phyloP scores from a whole-genome alignment of 1,140 invertebrate species.

The Drosophila pectinifera region DNA sequence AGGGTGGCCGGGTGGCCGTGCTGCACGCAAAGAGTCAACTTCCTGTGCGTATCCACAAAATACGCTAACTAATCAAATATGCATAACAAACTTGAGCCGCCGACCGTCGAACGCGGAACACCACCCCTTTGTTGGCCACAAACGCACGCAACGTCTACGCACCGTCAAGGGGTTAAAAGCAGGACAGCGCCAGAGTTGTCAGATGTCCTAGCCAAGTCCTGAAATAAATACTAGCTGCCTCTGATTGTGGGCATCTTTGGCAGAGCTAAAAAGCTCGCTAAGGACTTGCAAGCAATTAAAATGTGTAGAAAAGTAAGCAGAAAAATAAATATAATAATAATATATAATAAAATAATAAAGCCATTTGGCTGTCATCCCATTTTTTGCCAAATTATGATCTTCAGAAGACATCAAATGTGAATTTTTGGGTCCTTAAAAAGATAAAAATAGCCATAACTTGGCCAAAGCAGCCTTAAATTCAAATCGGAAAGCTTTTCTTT shows the following conservation, averaged over 20 bases:
- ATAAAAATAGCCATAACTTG: no score
- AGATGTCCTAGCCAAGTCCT: not conserved
- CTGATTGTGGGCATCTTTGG: not conserved
- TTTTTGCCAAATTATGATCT: no score
- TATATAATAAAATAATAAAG: no score
- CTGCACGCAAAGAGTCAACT: constrained; percentile 79
- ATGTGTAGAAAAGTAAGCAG: not conserved
- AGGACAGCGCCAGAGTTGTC: constrained; percentile 8
- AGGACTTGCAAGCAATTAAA: not conserved
- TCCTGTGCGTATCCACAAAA: constrained; percentile 82
- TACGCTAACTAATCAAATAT: constrained; percentile 81
- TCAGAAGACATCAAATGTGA: no score
- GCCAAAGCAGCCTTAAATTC: no score
- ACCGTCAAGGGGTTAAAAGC: constrained; percentile 36
- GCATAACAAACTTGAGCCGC: constrained; percentile 75
- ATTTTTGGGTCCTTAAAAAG: no score
- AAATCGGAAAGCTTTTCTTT: no score
- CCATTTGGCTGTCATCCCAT: no score
- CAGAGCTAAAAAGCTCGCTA: no score
- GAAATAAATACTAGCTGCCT: constrained; percentile 7
- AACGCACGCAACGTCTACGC: constrained; percentile 27
- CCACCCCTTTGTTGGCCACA: constrained; percentile 15
- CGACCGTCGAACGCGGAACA: constrained; percentile 2
- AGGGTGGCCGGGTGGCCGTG: constrained; percentile 10
- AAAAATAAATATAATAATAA: no score